Conservation (phyloP, 2,113 vertebrate genomes). For the Synodontis membranacea region DNA sequence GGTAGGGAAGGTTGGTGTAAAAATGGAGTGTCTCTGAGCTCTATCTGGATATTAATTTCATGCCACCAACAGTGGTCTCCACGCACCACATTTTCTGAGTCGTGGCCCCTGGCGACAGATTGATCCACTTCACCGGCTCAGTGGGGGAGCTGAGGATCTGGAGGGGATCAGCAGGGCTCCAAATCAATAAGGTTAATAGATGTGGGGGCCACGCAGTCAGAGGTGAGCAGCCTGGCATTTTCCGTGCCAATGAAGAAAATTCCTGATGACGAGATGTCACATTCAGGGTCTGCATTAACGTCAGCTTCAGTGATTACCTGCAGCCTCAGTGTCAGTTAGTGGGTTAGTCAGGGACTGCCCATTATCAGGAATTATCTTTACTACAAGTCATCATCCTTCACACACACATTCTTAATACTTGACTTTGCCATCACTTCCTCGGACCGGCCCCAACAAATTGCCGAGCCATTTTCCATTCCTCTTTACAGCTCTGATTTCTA, state of each 20-base stretch:
- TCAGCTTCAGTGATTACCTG: slow-evolving; percentile 85
- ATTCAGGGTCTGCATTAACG: slow-evolving; percentile 80
- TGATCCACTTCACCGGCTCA: slow-evolving; percentile 90
- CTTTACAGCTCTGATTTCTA: slow-evolving; percentile 72
- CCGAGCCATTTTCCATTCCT: slow-evolving; percentile 53
- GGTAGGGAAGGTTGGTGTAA: slow-evolving; percentile 23
- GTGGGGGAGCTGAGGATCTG: slow-evolving; percentile 84
- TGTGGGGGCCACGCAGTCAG: slow-evolving; percentile 89
- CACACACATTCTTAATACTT: slow-evolving; percentile 62
- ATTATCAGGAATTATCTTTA: slow-evolving; percentile 89
- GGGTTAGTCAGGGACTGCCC: slow-evolving; percentile 72
- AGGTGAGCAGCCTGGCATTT: slow-evolving; percentile 88
- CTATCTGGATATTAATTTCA: slow-evolving; percentile 72
- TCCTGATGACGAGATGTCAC: slow-evolving; percentile 90
- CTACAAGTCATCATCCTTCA: slow-evolving; percentile 66
- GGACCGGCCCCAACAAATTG: slow-evolving; percentile 74
- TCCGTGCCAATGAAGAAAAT: slow-evolving; percentile 89
- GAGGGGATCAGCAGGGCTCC: slow-evolving; percentile 84
- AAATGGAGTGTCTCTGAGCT: slow-evolving; percentile 42
- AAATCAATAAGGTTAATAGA: slow-evolving; percentile 98
- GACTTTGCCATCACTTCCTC: slow-evolving; percentile 69
- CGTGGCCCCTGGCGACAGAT: slow-evolving; percentile 85
- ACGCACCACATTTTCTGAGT: slow-evolving; percentile 80
- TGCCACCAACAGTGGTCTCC: slow-evolving; percentile 73
- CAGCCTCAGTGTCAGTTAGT: slow-evolving; percentile 70